A percentile compares a stretch with the other conserved stretches of the same genome.
Evolutionary conservation across 2,888 invertebrate genomes (phyloP).

Genomic region (Zaprionus lineosus): DNA sequence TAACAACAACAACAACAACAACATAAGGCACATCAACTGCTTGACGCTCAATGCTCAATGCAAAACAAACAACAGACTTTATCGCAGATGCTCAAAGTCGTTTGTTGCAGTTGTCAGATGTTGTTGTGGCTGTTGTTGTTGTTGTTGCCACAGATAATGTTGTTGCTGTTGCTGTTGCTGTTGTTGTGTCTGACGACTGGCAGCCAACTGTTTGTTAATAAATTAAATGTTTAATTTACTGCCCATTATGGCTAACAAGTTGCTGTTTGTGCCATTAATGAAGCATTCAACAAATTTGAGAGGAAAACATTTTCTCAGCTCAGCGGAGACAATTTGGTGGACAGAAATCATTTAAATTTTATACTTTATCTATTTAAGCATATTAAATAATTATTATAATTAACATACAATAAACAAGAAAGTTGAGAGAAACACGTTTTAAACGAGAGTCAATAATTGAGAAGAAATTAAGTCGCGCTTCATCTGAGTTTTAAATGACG

Average conservation of each 20-base stretch:
- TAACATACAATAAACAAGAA: too few relatives aligned
- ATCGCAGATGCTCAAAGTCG: constrained; percentile 30
- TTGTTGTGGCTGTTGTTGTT: constrained; percentile 19
- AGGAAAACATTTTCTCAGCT: constrained; percentile 12
- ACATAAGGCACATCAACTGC: constrained; percentile 56
- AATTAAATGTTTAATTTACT: constrained; percentile 76
- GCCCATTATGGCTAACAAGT: constrained; percentile 68
- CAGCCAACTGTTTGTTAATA: constrained; percentile 70
- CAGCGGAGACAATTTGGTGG: constrained; percentile 5
- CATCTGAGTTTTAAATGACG: too few relatives aligned
- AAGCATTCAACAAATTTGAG: constrained; percentile 2
- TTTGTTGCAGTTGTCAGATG: constrained; percentile 39
- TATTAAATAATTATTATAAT: constrained; percentile 18
- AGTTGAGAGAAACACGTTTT: too few relatives aligned
- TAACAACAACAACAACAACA: too few relatives aligned
- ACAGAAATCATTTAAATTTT: constrained; percentile 9
- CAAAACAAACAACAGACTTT: constrained; percentile 44
- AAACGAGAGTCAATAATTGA: too few relatives aligned
- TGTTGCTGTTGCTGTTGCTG: constrained; percentile 15
- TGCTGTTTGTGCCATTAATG: constrained; percentile 34
- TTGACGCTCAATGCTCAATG: constrained; percentile 47
- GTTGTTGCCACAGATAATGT: constrained; percentile 17
- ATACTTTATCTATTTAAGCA: too few relatives aligned
- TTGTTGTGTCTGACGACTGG: constrained; percentile 37
- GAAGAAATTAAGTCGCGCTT: too few relatives aligned